phyloP scores from a whole-genome alignment of 2,888 invertebrate species.

The Archaeoteleia sp. region DNA sequence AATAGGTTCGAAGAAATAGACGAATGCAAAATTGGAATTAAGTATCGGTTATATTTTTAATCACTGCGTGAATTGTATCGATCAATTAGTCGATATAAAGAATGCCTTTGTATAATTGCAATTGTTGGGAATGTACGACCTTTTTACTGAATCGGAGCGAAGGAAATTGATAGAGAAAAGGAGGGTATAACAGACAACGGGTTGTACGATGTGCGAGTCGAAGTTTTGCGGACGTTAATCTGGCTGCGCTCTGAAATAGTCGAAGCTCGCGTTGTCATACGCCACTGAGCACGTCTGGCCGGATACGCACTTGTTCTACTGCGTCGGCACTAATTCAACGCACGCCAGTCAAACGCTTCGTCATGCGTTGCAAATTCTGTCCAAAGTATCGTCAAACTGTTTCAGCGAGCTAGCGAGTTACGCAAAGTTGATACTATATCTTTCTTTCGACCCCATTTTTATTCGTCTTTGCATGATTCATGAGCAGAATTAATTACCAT shows the following conservation, averaged over 20 bases:
- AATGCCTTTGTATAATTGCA: too few species aligned
- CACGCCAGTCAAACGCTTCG: constrained; percentile 40
- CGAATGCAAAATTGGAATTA: too few species aligned
- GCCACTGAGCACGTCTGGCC: constrained; percentile 43
- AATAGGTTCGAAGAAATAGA: too few species aligned
- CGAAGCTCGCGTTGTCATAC: constrained; percentile 36
- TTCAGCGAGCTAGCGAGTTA: constrained; percentile 11
- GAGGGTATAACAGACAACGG: constrained; percentile 20
- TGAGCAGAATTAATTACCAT: constrained; percentile 7
- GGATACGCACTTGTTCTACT: constrained; percentile 54
- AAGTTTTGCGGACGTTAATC: constrained; percentile 12
- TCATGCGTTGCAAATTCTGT: constrained; percentile 42
- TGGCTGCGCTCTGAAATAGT: constrained; percentile 38
- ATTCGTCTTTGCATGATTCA: constrained; percentile 4
- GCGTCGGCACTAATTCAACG: constrained; percentile 50
- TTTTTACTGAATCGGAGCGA: too few species aligned
- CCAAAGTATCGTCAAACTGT: constrained; percentile 29
- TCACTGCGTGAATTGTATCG: too few species aligned
- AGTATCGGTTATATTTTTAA: too few species aligned
- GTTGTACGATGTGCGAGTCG: not conserved
- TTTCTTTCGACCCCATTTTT: constrained; percentile 4
- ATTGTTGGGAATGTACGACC: too few species aligned
- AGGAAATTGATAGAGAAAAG: too few species aligned
- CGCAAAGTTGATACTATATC: constrained; percentile 15
- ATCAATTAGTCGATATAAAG: too few species aligned